A percentile compares a stretch with the other conserved stretches of the same genome.
Evolutionary conservation across 64 coral and sea anemone species (phyloP).

Genomic region (Anthopleura sola): DNA sequence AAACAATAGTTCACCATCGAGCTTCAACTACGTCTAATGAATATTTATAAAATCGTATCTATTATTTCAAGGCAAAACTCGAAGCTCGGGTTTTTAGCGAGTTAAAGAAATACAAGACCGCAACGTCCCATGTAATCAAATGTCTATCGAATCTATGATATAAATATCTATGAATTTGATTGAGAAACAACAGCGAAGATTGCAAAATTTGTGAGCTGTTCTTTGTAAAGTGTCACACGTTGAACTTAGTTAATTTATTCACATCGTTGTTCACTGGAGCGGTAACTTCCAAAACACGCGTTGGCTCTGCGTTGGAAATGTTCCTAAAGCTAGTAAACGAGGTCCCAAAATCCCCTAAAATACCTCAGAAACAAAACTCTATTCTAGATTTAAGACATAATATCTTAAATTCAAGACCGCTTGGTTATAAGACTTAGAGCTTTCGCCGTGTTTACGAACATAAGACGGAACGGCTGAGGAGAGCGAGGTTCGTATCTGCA

Average conservation of each 20-base stretch:
- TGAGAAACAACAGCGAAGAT: not conserved
- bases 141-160: not conserved
- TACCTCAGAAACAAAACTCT: not conserved
- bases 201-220: constrained; percentile 2
- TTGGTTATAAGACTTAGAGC: constrained; percentile 17
- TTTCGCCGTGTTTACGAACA: constrained; percentile 32
- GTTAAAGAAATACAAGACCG: not conserved
- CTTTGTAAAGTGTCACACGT: constrained; percentile 19
- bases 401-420: not conserved
- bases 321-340: constrained; percentile 17
- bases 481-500: constrained; percentile 33
- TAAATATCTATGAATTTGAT: not conserved
- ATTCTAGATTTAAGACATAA: not conserved
- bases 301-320: constrained; percentile 74
- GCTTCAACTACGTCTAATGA: not conserved
- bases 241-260: constrained; percentile 53
- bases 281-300: constrained; percentile 70
- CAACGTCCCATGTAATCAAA: not conserved
- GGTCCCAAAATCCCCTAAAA: not conserved
- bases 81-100: not conserved
- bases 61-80: not conserved
- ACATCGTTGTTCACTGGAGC: constrained; percentile 57
- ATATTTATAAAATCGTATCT: constrained; percentile 9
- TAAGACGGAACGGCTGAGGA: constrained; percentile 49
- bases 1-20: not conserved